A percentile compares a stretch with the other conserved stretches of the same genome.
phyloP scores from a whole-genome alignment of 2,888 invertebrate genomes.

The Zaprionus obscuricornis region DNA sequence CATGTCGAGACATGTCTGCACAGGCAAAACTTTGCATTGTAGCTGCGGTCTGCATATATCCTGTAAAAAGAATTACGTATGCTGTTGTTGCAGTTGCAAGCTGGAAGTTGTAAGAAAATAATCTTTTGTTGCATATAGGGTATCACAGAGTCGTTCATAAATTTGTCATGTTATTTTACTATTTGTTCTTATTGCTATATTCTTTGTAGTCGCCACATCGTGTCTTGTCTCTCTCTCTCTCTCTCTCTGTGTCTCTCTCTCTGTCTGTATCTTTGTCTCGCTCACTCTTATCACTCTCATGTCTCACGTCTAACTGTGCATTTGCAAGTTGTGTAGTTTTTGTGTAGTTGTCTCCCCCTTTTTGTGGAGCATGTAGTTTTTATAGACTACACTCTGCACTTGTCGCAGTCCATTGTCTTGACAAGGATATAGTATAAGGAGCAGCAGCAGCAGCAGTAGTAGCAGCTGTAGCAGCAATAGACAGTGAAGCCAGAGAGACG shows the following conservation, averaged over 20 bases:
- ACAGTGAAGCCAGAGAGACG: not conserved
- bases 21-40: no score
- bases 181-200: no score
- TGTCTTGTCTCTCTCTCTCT: no score
- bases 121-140: no score
- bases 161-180: no score
- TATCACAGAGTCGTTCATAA: no score
- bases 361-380: constrained; percentile 55
- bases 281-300: not conserved
- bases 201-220: no score
- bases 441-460: not conserved
- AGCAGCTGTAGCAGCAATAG: not conserved
- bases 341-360: constrained; percentile 19
- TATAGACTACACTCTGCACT: constrained; percentile 67
- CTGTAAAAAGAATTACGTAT: no score
- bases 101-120: no score
- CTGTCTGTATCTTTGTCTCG: not conserved
- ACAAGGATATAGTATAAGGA: constrained; percentile 23
- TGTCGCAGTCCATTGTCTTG: constrained; percentile 74
- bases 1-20: no score
- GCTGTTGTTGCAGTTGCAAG: no score
- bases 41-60: no score
- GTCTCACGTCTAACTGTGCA: constrained; percentile 57
- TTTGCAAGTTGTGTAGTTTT: constrained; percentile 73
- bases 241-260: not conserved